A percentile compares a stretch with the other conserved stretches of the same genome.
These are phyloP conservation scores for Drosophila pseudoananassae DNA, from an alignment of 1,140 invertebrate species.

Conservation along the genomic window DNA sequence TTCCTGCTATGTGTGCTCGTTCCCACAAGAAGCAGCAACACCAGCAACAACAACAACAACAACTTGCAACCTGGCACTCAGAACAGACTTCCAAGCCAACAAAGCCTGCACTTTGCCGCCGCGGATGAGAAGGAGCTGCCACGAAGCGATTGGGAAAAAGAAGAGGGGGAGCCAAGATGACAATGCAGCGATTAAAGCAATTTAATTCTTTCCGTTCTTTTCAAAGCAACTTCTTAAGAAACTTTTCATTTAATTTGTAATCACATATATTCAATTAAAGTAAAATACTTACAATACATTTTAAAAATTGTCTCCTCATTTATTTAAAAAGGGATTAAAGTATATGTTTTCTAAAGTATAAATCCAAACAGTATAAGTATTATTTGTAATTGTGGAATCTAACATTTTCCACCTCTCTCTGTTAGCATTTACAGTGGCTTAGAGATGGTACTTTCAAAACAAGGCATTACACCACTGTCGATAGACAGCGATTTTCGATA, in stretches of 20 bases:
- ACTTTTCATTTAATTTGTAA: not conserved
- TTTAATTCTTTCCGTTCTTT: slow-evolving; percentile 15
- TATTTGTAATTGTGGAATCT: no score
- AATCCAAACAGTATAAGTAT: no score
- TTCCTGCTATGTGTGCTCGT: slow-evolving; percentile 70
- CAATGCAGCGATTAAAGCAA: slow-evolving; percentile 80
- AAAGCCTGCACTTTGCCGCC: slow-evolving; percentile 29
- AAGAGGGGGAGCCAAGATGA: slow-evolving; percentile 57
- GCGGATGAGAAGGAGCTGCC: slow-evolving; percentile 20
- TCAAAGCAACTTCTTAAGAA: not conserved
- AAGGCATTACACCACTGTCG: no score
- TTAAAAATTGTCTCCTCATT: no score
- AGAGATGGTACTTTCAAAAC: not conserved
- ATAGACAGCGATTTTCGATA: no score
- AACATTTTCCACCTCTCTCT: no score
- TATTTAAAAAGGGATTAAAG: no score
- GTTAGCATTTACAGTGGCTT: not conserved
- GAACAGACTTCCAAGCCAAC: slow-evolving; percentile 30
- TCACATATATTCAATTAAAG: slow-evolving; percentile 69
- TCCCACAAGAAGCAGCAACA: slow-evolving; percentile 51
- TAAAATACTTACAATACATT: no score
- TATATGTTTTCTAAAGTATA: not conserved
- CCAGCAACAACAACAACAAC: slow-evolving; percentile 16
- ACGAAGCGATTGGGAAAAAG: slow-evolving; percentile 16
- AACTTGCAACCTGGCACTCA: slow-evolving; percentile 24